phyloP scores from a whole-genome alignment of 2,797 vertebrate genomes.

The Acanthiza pusilla region DNA sequence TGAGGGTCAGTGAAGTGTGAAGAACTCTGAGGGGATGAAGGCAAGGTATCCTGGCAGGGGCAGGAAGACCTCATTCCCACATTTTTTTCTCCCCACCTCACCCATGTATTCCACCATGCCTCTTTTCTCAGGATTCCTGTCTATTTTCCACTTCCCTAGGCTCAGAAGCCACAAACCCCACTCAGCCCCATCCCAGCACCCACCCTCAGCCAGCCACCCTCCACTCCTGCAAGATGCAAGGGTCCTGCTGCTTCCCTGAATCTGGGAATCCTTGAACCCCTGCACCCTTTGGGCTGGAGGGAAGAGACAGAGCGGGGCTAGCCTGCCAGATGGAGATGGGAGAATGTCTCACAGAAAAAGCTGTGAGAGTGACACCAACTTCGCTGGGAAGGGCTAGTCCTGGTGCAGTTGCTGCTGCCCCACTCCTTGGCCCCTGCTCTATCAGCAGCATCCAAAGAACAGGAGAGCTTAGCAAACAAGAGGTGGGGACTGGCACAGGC shows the following conservation, averaged over 20 bases:
- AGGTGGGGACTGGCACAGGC: background rate
- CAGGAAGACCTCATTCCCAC: background rate
- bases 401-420: background rate
- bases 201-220: background rate
- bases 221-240: background rate
- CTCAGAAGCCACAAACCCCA: background rate
- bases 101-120: background rate
- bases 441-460: background rate
- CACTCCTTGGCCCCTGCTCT: background rate
- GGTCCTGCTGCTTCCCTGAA: background rate
- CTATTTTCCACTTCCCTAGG: background rate
- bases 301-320: background rate
- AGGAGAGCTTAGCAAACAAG: rapidly evolving
- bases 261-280: rapidly evolving
- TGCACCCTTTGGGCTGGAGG: background rate
- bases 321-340: background rate
- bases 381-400: background rate
- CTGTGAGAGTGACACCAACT: background rate
- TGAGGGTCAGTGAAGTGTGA: background rate
- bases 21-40: background rate
- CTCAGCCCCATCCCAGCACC: background rate
- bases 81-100: background rate
- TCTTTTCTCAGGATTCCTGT: background rate
- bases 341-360: background rate
- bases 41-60: background rate